Conservation (phyloP, 2,888 invertebrate genomes). For the Polydrusus cervinus region DNA sequence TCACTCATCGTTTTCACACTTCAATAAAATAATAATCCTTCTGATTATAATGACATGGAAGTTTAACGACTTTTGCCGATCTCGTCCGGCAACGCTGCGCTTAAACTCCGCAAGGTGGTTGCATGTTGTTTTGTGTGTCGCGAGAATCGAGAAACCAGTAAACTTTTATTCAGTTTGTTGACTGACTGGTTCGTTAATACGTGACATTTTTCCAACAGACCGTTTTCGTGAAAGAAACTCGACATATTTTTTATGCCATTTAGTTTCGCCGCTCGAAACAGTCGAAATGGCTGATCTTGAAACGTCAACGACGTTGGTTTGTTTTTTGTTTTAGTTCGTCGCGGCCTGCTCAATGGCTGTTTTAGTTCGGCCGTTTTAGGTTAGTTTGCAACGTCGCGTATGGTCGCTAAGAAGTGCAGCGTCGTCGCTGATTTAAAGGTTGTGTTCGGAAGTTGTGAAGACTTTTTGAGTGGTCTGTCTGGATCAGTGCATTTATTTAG, state of each 20-base stretch:
- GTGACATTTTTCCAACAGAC: constrained; percentile 26
- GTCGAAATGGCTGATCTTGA: constrained; percentile 31
- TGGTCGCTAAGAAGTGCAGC: constrained; percentile 29
- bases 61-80: constrained; percentile 6
- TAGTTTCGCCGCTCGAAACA: constrained; percentile 17
- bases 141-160: constrained; percentile 32
- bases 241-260: constrained; percentile 25
- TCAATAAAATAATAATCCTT: no score
- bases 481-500: neutral
- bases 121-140: constrained; percentile 48
- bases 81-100: constrained; percentile 35
- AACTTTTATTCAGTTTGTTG: constrained; percentile 44
- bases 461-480: constrained; percentile 20
- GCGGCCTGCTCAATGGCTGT: constrained; percentile 28
- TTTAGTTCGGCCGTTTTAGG: constrained; percentile 36
- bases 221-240: constrained; percentile 26
- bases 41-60: no score
- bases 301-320: constrained; percentile 11
- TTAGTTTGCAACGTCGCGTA: constrained; percentile 43
- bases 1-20: no score
- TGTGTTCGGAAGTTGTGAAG: constrained; percentile 16
- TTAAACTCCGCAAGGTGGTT: constrained; percentile 49
- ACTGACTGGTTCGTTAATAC: constrained; percentile 37
- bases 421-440: constrained; percentile 1
- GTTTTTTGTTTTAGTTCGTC: constrained; percentile 34